Base-by-base conservation (phyloP, 2,113 vertebrate species). In the Merops nubicus region DNA sequence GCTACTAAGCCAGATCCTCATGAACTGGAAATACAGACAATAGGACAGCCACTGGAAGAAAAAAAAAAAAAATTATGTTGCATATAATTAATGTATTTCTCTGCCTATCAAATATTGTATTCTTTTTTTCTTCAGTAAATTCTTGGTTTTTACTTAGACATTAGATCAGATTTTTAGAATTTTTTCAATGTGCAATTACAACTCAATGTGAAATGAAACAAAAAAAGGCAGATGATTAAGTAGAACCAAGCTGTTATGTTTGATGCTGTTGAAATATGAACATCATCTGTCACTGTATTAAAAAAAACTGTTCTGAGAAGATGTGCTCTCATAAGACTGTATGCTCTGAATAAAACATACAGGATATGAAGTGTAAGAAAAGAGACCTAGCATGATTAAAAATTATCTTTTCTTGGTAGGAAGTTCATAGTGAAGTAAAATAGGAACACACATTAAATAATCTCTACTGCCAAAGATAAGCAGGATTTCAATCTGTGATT, bases 251-350 rank as follows among this genome's bases (percentile, higher is more conserved):
- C 63, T 96, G 91, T 93, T 88, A 67, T 21, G 43, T 81, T 86
- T 84, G 75, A 43, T 79, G 57, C 48, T 87, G 85, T 91, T 60
- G 67, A 94, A 84, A 68, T 82, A 88, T 13, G 80, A 95, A 85
- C 69, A 90, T 96, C 94, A 96, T 95, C 89, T 97, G 89, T 50
- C 54, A 89, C 54, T 87, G 28, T 33, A 69, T 43, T 38, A n/a
- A 81, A 85, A 90, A 95, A 91, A 29, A n/a, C n/a, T 62, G 21
- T 59, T 88, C 54, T 33, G 16, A 89, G 26, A 56, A 93, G 63
- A 86, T 65, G 38, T 48, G 29, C 28, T 82, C 14, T 88, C 22
- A 86, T 72, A 70, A 92, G 85, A 80, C 8, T 62, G 15, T 33
- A 54, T 40, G 26, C 36, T 68, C 31, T 86, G 34, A 78, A 96